These are phyloP conservation scores for Euplagia quadripunctaria DNA, from an alignment of 2,888 invertebrate genomes.

Conservation along the genomic window DNA sequence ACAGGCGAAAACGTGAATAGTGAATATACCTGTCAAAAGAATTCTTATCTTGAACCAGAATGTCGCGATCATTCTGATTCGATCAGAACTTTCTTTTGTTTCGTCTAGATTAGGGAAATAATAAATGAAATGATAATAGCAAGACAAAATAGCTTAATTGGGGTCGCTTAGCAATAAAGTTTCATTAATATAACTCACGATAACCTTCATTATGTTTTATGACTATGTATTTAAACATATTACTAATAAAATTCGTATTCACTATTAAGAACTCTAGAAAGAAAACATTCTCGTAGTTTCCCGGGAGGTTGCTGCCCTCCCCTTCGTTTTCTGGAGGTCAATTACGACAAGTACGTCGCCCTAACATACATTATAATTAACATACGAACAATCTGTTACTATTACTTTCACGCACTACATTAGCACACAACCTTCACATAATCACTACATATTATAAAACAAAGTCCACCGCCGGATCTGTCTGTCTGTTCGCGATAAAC, in stretches of 20 bases:
- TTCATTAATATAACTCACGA: too few species aligned
- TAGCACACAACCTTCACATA: neutral
- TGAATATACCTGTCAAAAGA: too few species aligned
- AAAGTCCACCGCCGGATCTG: too few species aligned
- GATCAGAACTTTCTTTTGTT: neutral
- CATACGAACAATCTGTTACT: conserved; percentile 31
- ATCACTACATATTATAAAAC: neutral
- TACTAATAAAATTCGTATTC: neutral
- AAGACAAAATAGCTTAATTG: too few species aligned
- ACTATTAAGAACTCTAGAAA: neutral
- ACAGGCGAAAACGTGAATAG: neutral
- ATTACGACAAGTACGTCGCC: conserved; percentile 40
- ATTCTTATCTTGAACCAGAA: neutral
- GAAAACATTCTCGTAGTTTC: neutral
- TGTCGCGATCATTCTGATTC: neutral
- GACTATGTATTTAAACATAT: neutral
- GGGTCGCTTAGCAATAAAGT: too few species aligned
- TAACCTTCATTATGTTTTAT: too few species aligned
- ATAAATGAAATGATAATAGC: too few species aligned
- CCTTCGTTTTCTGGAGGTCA: conserved; percentile 38
- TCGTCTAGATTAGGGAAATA: too few species aligned
- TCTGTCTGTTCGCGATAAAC: too few species aligned
- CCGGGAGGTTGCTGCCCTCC: conserved; percentile 1
- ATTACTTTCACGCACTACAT: conserved; percentile 13
- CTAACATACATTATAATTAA: conserved; percentile 34